Evolutionary conservation across 1,140 invertebrate genomes (phyloP), one percentile per base, ranked within the genome.

Genomic region (Drosophila willistoni): DNA sequence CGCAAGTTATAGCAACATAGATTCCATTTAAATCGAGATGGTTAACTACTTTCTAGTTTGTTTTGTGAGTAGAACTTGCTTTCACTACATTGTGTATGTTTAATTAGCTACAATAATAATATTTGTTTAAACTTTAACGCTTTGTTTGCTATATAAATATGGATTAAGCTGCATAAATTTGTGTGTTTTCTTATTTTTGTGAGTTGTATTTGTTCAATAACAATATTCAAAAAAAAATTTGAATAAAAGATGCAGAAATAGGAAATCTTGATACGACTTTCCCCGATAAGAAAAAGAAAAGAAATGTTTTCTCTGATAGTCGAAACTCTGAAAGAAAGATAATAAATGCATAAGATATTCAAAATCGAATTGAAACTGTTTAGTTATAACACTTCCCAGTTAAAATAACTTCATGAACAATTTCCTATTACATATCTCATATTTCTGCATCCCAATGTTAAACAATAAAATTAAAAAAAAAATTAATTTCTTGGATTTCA

Each of bases 41-140:
- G 51, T 64, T 79, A 54, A 73, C 72, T 77, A 77, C 39, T 51
- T 62, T 65, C 29, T 36, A 33, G 64, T 77, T 71, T 56, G 64
- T 47, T 36, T 47, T 54, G 34, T 51, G 59, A 55, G 61, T 64
- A 65, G 22, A 71, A 67, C 56, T 63, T 83, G 70, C 57, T 73
- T 51, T 66, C 60, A 57, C 82, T 86, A 87, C 76, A 71, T 67
- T 87, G 64, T 64, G 71, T 54, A 54, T 83, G 65, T 78, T 77
- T 75, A 79, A 89, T 89, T 87, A 59, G 72, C 81, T 90, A 90
- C 79, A 65, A 67, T 73, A 74, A 79, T 77, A 82, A 89, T 86
- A 87, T 90, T 81, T 73, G 59, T 79, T 90, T 90, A 77, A 89
- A 90, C 85, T 71, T 90, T 79, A 90, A 90, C 81, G 78, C 70